These are phyloP conservation scores for Merluccius polli DNA, from an alignment of 2,797 vertebrate species.

Conservation along the genomic window DNA sequence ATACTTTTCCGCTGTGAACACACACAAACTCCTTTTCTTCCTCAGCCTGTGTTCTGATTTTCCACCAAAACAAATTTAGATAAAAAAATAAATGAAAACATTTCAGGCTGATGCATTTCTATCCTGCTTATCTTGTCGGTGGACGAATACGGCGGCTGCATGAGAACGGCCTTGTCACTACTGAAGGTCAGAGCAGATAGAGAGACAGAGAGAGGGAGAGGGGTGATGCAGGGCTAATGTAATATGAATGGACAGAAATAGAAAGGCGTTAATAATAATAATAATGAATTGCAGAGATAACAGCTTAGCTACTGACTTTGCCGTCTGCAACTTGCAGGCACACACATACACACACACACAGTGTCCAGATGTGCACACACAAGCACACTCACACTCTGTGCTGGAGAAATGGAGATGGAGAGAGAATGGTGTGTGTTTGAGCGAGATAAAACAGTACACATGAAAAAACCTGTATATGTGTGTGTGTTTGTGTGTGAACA, in stretches of 20 bases:
- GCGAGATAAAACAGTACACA: neutral
- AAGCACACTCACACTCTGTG: slow-evolving; percentile 17
- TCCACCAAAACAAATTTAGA: slow-evolving; percentile 45
- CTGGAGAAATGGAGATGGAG: neutral
- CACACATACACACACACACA: slow-evolving; percentile 9
- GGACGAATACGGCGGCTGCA: slow-evolving; percentile 58
- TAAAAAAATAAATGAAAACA: slow-evolving; percentile 34
- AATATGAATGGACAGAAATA: slow-evolving; percentile 8
- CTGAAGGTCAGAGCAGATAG: slow-evolving; percentile 67
- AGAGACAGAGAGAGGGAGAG: slow-evolving; percentile 7
- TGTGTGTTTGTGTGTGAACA: neutral
- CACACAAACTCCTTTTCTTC: neutral
- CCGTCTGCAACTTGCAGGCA: slow-evolving; percentile 31
- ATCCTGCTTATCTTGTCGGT: slow-evolving; percentile 55
- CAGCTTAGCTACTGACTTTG: slow-evolving; percentile 31
- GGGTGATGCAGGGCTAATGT: neutral
- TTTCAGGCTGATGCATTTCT: slow-evolving; percentile 54
- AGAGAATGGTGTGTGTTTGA: neutral
- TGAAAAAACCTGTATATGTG: too few relatives aligned
- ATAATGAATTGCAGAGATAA: slow-evolving; percentile 60
- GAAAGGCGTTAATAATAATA: slow-evolving; percentile 42
- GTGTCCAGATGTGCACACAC: neutral
- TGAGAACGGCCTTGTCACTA: slow-evolving; percentile 50
- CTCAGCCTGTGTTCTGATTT: slow-evolving; percentile 9
- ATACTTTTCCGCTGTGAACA: neutral